These are phyloP conservation scores for Patagioenas fasciata DNA, from an alignment of 2,113 vertebrate genomes.

Conservation along the genomic window DNA sequence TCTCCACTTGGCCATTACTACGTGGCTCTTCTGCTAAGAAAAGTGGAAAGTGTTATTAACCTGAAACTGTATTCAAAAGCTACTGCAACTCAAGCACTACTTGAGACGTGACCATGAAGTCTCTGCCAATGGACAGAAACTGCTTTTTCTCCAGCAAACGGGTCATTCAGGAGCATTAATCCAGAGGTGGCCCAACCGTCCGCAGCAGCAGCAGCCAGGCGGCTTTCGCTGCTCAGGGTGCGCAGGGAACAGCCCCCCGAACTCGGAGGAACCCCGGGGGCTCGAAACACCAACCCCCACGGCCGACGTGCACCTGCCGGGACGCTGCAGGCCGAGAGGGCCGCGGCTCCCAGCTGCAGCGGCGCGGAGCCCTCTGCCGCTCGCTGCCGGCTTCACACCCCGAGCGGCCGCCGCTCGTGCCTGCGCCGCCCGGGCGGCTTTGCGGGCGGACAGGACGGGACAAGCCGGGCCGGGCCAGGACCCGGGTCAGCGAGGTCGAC, in stretches of 20 bases:
- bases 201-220: rapidly evolving
- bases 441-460: background rate
- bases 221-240: too few species aligned
- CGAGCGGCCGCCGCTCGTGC: background rate
- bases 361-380: background rate
- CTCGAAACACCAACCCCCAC: too few species aligned
- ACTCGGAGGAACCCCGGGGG: too few species aligned
- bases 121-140: rapidly evolving
- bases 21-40: background rate
- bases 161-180: rapidly evolving
- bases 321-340: rapidly evolving
- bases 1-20: too few species aligned
- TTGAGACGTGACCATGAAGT: rapidly evolving
- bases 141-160: rapidly evolving
- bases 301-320: background rate
- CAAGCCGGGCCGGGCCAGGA: too few species aligned
- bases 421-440: background rate
- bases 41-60: rapidly evolving
- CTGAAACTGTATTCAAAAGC: background rate
- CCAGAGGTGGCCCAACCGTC: too few species aligned
- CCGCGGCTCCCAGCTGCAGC: background rate
- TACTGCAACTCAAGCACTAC: rapidly evolving
- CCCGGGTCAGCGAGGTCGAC: too few species aligned
- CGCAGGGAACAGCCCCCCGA: too few species aligned
- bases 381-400: background rate